Evolutionary conservation across 2,797 vertebrate genomes (phyloP), one percentile per base, ranked within the genome.

Genomic region (Siniperca scherzeri): DNA sequence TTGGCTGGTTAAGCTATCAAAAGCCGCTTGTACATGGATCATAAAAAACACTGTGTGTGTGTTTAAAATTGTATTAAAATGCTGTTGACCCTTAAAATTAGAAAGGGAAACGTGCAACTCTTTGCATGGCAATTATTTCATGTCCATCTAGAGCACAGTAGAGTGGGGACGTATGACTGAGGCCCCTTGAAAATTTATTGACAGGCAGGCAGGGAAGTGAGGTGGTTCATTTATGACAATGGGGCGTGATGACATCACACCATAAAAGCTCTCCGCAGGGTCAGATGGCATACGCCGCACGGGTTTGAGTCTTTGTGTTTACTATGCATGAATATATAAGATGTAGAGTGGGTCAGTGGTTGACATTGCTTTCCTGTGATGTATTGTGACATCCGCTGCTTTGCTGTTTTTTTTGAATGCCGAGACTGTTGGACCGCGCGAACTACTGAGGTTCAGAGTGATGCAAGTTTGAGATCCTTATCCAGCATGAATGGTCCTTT

Each of bases 1-100:
- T 98, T 98, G 97, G 97, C 94, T 97, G 98, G 96, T 97, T 98
- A 97, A 97, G 96, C 98, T 97, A 99, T 99, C 98, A 99, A 97
- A 97, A 97, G 92, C 95, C 94, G 97, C 96, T 95, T 97, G 97
- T 97, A 98, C 96, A 96, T 96, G 97, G 97, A 95, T 96, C 97
- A 98, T 99, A 98, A 98, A 99, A 97, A 96, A 96, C 95, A 96
- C 89, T 96, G 95, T 95, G 95, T 96, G 96, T 97, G 97, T 98
- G 94, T 96, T 97, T 97, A 95, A 97, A 97, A 96, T 96, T 95
- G 93, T 97, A 98, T 98, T 98, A 97, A 97, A 98, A 97, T 95
- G 96, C 95, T 96, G 96, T 95, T 93, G 96, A 97, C 96, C 96
- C 97, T 96, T 96, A 96, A 98, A 98, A 98, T 97, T 97, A 97